Base-by-base conservation (phyloP, 2,113 vertebrate species). In the Strix aluco region DNA sequence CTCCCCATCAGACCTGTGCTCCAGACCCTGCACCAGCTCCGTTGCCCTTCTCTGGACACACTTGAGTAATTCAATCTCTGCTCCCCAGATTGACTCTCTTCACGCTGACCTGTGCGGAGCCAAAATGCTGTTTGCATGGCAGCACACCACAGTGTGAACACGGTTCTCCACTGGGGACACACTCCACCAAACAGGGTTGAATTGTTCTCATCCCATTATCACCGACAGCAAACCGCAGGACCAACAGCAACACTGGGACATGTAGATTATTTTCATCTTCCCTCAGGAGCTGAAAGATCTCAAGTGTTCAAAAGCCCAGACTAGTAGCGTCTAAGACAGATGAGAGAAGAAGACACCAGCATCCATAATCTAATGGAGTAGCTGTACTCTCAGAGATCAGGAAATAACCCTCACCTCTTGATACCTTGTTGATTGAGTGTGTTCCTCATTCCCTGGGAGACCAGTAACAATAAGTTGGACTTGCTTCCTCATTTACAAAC, bases 91-190 rank as follows among this genome's bases (percentile, higher is more conserved):
- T 4, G 15, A 10, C 6, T 38, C 77, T 9, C 36, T 38, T 36
- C 34, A 14, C 1, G 0, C 15, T 11, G 49, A 23, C 23, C 65
- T 10, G 25, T 1, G 38, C 1, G 0, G 42, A n/a, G 46, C 17
- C 86, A 26, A 4, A 38, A 21, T 4, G 1, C 20, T 15, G 0
- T 3, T 47, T 29, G 61, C 8, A 1, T 2, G 11, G 57, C 3
- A 1, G 66, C 52, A 84, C 40, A 29, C 2, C 49, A 25, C 3
- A 18, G 46, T 21, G 13, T 16, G 52, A 51, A 54, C 42, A 7
- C 0, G 27, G 54, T 1, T 22, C 40, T 30, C 15, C 12, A 10
- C 30, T 8, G 42, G 29, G 46, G 17, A 47, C 51, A 25, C 0
- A 2, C 25, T 61, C 61, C 69, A 29, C 11, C 29, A 15, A 20